Evolutionary conservation across 2,113 vertebrate genomes (phyloP), one percentile per base, ranked within the genome.

Genomic region (Spea multiplicata): DNA sequence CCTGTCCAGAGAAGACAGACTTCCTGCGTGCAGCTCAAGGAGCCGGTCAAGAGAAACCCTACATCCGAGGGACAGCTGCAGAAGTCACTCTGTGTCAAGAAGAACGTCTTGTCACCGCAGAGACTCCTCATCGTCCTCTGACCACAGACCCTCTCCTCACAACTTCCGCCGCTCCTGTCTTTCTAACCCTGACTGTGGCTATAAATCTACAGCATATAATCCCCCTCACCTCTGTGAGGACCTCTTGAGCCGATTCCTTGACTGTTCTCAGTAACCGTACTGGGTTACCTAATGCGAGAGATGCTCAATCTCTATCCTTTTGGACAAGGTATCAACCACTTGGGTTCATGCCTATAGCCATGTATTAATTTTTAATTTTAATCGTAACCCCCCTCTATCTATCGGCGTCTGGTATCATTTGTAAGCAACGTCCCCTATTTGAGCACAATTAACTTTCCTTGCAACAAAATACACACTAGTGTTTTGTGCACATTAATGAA

Each of bases 51-150:
- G 44, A 30, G 78, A 61, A 45, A 68, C 65, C 64, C 71, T 68
- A 3, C 64, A 67, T 3, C 30, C 13, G 3, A 44, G n/a, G 5
- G 59, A 72, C 3, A 12, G 44, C 5, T 30, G 48, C n/a, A n/a
- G n/a, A n/a, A 55, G 64, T 64, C 64, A 45, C 45, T 62, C 66
- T n/a, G 16, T 44, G 4, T 52, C 46, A 47, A 47, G 17, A n/a
- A 66, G 78, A n/a, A 44, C 71, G 12, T 74, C 78, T 1, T 55
- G 48, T 44, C 52, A 68, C 4, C 61, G 6, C 5, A 61, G 70
- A 16, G 62, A 80, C 65, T 68, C 71, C 17, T 61, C 74, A 13
- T 80, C 66, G 30, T 73, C 64, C 52, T 74, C 78, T 9, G 44
- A 71, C 45, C 71, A 62, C 3, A 65, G 59, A 6, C 65, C 64